Percentiles rank a stretch among this genome's conserved stretches.
Conservation (phyloP, 1,140 invertebrate species). For the Hesperophylax magnus region DNA sequence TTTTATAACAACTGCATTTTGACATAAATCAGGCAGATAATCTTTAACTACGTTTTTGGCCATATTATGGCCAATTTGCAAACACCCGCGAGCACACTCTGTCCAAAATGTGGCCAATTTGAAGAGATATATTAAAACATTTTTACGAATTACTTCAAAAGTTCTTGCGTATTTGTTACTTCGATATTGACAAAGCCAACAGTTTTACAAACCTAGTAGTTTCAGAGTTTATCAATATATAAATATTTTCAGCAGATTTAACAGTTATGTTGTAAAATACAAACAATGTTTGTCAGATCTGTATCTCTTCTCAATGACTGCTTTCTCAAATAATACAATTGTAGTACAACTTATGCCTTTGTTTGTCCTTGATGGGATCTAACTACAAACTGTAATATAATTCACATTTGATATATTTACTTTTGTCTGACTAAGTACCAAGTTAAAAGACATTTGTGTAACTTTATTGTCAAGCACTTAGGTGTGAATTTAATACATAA, state of each 20-base stretch:
- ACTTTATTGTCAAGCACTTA: slow-evolving; percentile 21
- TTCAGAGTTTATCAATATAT: no score
- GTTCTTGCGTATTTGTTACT: no score
- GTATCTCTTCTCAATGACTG: background rate
- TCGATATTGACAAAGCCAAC: no score
- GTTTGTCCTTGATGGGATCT: background rate
- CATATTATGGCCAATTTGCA: no score
- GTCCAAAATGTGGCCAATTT: no score
- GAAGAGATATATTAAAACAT: no score
- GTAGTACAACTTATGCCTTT: slow-evolving; percentile 27
- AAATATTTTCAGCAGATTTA: background rate
- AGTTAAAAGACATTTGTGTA: slow-evolving; percentile 38
- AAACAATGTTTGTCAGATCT: background rate
- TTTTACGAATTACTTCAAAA: no score
- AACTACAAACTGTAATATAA: background rate
- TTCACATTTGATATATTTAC: background rate
- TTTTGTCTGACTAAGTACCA: background rate
- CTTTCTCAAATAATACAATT: slow-evolving; percentile 2
- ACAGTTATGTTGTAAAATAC: no score
- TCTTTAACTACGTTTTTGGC: no score
- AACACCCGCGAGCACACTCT: no score
- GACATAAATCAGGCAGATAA: background rate
- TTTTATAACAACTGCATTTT: background rate
- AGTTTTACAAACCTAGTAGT: no score
- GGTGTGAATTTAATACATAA: slow-evolving; percentile 16